Percentiles rank a stretch among this genome's conserved stretches.
phyloP scores from a whole-genome alignment of 2,113 vertebrate genomes.

The Scortum barcoo region DNA sequence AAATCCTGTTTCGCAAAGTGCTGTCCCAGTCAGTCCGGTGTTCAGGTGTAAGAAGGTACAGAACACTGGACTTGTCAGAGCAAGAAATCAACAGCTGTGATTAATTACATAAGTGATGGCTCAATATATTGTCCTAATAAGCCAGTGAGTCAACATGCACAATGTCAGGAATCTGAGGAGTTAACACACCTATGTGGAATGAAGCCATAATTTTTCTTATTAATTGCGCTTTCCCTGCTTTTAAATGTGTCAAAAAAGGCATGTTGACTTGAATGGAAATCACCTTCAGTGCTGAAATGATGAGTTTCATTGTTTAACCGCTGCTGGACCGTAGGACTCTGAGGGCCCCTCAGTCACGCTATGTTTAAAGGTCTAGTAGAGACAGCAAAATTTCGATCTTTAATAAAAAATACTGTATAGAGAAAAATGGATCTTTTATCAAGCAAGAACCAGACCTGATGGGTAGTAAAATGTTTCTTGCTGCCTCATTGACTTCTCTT shows the following conservation, averaged over 20 bases:
- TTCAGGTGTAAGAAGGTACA: no score
- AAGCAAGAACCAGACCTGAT: no score
- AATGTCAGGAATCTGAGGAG: not conserved
- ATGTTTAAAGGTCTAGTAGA: not conserved
- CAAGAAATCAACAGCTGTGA: not conserved
- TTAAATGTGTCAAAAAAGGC: not conserved
- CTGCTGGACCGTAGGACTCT: not conserved
- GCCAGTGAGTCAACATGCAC: not conserved
- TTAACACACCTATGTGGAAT: no score
- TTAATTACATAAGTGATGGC: not conserved
- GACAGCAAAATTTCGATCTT: no score
- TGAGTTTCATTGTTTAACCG: not conserved
- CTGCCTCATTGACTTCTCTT: no score
- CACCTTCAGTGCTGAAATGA: not conserved
- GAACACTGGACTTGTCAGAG: not conserved
- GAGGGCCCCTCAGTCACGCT: no score
- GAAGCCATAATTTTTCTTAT: no score
- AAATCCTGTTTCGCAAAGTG: no score
- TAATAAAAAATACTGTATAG: no score
- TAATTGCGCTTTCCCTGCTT: not conserved
- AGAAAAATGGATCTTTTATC: no score
- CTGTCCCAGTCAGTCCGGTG: no score
- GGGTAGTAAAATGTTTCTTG: no score
- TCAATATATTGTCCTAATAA: not conserved
- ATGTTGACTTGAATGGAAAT: not conserved